phyloP scores from a whole-genome alignment of 1,140 invertebrate genomes.

The Drosophila subpulchrella region DNA sequence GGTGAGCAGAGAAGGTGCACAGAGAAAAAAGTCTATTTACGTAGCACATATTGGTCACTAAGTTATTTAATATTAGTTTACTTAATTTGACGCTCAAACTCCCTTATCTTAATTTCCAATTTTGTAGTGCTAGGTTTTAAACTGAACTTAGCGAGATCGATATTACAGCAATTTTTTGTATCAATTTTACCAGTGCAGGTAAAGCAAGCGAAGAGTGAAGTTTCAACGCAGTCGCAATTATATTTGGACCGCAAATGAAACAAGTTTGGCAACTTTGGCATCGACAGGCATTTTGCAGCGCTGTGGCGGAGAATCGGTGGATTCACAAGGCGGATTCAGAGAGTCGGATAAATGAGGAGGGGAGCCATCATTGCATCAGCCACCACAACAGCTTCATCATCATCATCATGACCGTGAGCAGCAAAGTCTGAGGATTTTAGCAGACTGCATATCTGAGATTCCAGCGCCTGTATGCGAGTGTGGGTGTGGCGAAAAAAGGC shows the following conservation, averaged over 20 bases:
- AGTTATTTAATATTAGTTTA: no score
- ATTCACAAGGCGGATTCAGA: conserved; percentile 7
- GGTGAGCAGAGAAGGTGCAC: conserved; percentile 6
- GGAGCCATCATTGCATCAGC: conserved; percentile 51
- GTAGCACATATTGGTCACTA: neutral
- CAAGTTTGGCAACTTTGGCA: conserved; percentile 80
- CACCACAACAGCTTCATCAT: conserved; percentile 77
- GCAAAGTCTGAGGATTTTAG: conserved; percentile 44
- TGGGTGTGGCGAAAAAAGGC: conserved; percentile 8
- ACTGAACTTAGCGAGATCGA: no score
- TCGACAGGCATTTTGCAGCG: conserved; percentile 74
- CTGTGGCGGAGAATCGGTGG: conserved; percentile 25
- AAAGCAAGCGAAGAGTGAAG: conserved; percentile 27
- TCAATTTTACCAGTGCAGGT: conserved; percentile 19
- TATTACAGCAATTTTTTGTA: neutral
- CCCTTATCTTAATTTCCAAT: neutral
- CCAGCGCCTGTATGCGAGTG: conserved; percentile 32
- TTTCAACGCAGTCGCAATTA: conserved; percentile 64
- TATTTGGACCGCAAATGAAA: conserved; percentile 81
- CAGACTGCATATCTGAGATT: conserved; percentile 76
- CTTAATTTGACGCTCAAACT: neutral
- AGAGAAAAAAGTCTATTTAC: neutral
- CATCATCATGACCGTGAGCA: conserved; percentile 29
- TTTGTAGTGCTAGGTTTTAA: no score
- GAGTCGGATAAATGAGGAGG: neutral